Base-by-base conservation (phyloP, 64 coral and sea anemone genomes). In the Catalaphyllia jardinei region DNA sequence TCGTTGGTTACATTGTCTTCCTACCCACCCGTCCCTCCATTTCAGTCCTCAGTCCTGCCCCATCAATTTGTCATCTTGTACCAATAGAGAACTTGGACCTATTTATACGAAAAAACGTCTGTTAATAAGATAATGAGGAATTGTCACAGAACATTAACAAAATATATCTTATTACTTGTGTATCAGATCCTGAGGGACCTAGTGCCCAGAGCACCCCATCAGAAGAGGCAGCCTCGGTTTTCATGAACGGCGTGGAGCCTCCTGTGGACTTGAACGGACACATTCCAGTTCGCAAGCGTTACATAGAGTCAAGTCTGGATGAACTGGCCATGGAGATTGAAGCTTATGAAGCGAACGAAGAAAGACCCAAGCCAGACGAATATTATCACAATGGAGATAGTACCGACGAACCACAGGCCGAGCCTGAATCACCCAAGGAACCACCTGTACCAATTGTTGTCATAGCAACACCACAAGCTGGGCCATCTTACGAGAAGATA, bases 321-420 rank as follows among this genome's bases (percentile, higher is more conserved):
- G 94, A 96, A n/a, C 91, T 96, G 42, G 94, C 94, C 11, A 78
- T 87, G 59, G 94, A 96, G 75, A 91, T 96, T 60, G 91, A 96
- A 89, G 77, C 89, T 73, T 96, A 96, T 39, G 94, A 96, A 84
- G 69, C 22, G 82, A 29, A 38, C 2, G 81, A 30, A 18, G 71
- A 38, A 4, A 76, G 8, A 22, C 72, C 81, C 0, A 88, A 88
- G 52, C 7, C 39, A 18, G 57, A 29, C 74, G 67, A 22, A 50
- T 30, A 59, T 39, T 5, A 31, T 39, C 14, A 31, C 25, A 38
- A 50, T 28, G 85, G 38, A 10, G 30, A 12, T 1, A 0, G 69
- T 3, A 39, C 20, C 3, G 22, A 11, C 0, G 62, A 84, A 42
- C 12, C 12, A 18, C n/a, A 10, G 14, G 16, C 49, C 7, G 30